Evolutionary conservation across 1,140 invertebrate species (phyloP).

Genomic region (Carposina sasakii): DNA sequence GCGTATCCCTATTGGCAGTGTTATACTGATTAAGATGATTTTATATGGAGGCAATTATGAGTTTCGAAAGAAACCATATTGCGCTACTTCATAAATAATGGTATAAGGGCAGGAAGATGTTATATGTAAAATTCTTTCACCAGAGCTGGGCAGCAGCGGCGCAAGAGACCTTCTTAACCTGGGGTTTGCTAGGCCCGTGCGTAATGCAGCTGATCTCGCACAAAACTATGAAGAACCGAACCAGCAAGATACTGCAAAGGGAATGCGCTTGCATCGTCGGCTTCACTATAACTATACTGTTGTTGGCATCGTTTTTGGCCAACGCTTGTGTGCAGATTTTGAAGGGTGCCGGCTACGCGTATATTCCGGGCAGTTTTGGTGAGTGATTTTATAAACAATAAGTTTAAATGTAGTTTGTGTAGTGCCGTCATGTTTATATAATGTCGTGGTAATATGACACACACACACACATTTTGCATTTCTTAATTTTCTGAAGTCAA

Average conservation of each 20-base stretch:
- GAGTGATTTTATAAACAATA: slow-evolving; percentile 36
- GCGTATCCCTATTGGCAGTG: too few species aligned
- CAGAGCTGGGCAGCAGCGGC: slow-evolving; percentile 91
- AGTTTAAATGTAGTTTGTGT: slow-evolving; percentile 2
- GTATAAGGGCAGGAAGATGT: too few species aligned
- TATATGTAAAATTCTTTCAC: too few species aligned
- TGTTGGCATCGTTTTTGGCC: slow-evolving; percentile 84
- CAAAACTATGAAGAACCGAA: slow-evolving; percentile 73
- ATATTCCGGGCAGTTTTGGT: slow-evolving; percentile 90
- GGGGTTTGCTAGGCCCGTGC: slow-evolving; percentile 90
- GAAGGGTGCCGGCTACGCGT: slow-evolving; percentile 79
- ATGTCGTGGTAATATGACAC: too few species aligned
- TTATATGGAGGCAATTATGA: too few species aligned
- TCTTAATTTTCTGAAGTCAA: too few species aligned
- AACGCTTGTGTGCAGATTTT: slow-evolving; percentile 86
- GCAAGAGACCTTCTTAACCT: slow-evolving; percentile 90
- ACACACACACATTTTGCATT: too few species aligned
- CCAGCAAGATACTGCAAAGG: slow-evolving; percentile 77
- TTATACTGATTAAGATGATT: too few species aligned
- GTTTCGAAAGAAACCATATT: slow-evolving; percentile 13
- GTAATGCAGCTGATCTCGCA: slow-evolving; percentile 88
- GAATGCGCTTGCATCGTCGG: slow-evolving; percentile 86
- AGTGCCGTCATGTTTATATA: slow-evolving; percentile 3
- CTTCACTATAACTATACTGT: slow-evolving; percentile 82
- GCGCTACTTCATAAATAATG: too few species aligned